phyloP scores from a whole-genome alignment of 2,113 vertebrate species.

The Pangasianodon hypophthalmus region DNA sequence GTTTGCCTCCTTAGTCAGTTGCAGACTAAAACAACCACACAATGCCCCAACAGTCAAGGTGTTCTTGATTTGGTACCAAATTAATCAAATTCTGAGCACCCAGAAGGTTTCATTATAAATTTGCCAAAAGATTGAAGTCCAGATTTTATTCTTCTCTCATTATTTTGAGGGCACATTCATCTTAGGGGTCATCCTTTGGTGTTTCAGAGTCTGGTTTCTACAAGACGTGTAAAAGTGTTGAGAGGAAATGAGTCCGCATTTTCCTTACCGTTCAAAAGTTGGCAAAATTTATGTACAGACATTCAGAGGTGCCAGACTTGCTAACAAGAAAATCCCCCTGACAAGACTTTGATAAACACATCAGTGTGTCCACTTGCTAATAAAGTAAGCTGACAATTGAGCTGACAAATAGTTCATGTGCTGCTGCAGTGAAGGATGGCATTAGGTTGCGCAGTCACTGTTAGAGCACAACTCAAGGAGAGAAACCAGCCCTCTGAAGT shows the following conservation, averaged over 20 bases:
- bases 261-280: background rate
- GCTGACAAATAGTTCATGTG: background rate
- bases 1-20: background rate
- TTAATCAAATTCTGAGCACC: background rate
- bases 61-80: background rate
- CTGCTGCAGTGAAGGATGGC: background rate
- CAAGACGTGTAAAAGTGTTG: background rate
- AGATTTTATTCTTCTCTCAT: background rate
- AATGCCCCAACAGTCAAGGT: background rate
- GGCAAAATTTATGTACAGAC: background rate
- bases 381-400: background rate
- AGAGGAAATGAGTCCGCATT: background rate
- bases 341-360: background rate
- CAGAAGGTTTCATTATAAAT: background rate
- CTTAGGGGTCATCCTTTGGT: background rate
- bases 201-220: background rate
- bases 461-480: background rate
- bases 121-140: background rate
- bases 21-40: background rate
- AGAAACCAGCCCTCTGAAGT: background rate
- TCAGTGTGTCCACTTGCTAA: background rate
- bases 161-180: background rate
- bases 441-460: constrained; percentile 14
- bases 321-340: background rate
- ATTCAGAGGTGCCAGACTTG: background rate